Conservation (phyloP, 2,888 invertebrate species). For the Rhingia rostrata region DNA sequence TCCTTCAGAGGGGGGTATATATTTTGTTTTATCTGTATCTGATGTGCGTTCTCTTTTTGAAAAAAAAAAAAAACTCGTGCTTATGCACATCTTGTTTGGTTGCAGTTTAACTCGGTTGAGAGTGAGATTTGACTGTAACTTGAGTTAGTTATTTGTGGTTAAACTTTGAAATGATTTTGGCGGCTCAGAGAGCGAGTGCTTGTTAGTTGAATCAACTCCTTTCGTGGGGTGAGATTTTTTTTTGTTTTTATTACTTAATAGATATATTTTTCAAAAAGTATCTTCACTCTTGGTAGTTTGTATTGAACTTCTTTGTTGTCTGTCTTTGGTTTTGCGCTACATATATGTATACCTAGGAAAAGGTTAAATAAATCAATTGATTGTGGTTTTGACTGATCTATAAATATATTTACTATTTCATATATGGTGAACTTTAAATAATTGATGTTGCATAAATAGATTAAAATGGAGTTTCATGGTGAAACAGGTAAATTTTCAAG, state of each 20-base stretch:
- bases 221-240: conserved; percentile 43
- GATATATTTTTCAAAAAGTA: not conserved
- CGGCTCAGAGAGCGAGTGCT: conserved; percentile 17
- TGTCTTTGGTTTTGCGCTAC: conserved; percentile 10
- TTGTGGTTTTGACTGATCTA: conserved; percentile 8
- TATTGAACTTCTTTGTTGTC: conserved; percentile 23
- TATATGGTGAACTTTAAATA: not conserved
- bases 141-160: conserved; percentile 9
- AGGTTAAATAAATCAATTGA: conserved; percentile 46
- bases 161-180: conserved; percentile 37
- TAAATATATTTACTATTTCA: not conserved
- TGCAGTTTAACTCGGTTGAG: conserved; percentile 58
- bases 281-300: not conserved
- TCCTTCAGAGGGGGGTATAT: conserved; percentile 6
- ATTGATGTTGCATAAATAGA: conserved; percentile 4
- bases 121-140: conserved; percentile 42
- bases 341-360: conserved; percentile 40
- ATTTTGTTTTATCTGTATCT: conserved; percentile 5
- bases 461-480: conserved; percentile 37
- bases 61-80: not conserved
- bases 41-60: conserved; percentile 26
- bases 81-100: conserved; percentile 1
- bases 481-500: conserved; percentile 47
- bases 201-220: conserved; percentile 48
- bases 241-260: conserved; percentile 3